Percentiles rank a stretch among this genome's conserved stretches.
Conservation (phyloP, 2,113 vertebrate genomes). For the Puntigrus tetrazona region DNA sequence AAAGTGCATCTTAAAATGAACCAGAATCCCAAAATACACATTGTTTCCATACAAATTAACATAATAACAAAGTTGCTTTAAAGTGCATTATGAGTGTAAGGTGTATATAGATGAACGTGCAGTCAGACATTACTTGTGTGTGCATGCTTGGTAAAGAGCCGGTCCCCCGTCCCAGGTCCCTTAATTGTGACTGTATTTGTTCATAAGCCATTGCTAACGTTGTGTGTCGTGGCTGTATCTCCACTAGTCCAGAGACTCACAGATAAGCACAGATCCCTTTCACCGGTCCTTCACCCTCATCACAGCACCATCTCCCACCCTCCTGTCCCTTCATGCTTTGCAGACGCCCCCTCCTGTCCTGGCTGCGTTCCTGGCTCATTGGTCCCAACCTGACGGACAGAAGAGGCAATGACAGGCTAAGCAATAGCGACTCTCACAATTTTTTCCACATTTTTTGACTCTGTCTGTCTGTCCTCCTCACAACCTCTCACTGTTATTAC, state of each 20-base stretch:
- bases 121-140: neutral
- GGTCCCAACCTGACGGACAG: constrained; percentile 74
- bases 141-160: neutral
- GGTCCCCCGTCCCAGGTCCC: neutral
- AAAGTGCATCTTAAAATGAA: no score
- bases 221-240: constrained; percentile 9
- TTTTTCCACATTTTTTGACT: constrained; percentile 57
- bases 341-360: constrained; percentile 70
- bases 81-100: neutral
- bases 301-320: constrained; percentile 41
- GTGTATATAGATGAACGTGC: no score
- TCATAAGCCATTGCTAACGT: neutral
- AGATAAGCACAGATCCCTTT: constrained; percentile 55
- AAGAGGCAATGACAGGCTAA: constrained; percentile 79
- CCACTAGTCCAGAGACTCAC: constrained; percentile 56
- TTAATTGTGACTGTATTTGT: neutral
- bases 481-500: constrained; percentile 54
- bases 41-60: no score
- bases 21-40: neutral
- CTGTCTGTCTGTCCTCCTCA: constrained; percentile 43
- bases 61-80: neutral
- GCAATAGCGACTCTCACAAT: constrained; percentile 67
- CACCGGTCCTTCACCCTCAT: constrained; percentile 53
- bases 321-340: constrained; percentile 63
- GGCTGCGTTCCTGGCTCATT: constrained; percentile 76